Evolutionary conservation across 2,113 vertebrate species (phyloP), one percentile per base, ranked within the genome.

Genomic region (Pavo muticus): DNA sequence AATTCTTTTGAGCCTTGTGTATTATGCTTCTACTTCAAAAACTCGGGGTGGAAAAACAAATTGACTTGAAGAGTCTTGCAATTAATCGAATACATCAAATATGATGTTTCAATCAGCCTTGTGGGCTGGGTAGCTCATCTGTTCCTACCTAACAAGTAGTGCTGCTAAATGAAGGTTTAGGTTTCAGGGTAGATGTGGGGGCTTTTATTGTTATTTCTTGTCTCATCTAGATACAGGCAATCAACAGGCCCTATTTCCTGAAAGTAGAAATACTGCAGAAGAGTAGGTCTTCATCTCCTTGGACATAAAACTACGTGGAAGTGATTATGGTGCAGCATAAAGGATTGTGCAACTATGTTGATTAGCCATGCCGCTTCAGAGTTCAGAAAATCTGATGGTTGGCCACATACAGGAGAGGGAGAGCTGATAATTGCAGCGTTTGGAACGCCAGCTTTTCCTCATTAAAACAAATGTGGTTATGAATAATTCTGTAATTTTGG

Each of bases 391-490:
- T 54, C n/a, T 88, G 30, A 69, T 73, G 79, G 74, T 44, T 90
- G 60, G n/a, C 68, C 69, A n/a, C 20, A 9, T 68, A 23, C 4
- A 68, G 57, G 30, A 73, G 64, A 68, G 50, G 69, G 88, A 84
- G 85, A 50, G 23, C 47, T 84, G 73, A 18, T 93, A 88, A 90
- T 75, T 88, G 65, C 35, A 80, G 30, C 69, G 45, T 64, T 90
- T 84, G 70, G 76, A 91, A 81, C 39, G 50, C 61, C 23, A 64
- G 61, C 57, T 83, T 93, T 88, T 64, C 69, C 47, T 88, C 72
- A 70, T 86, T 94, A 88, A 90, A 90, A 60, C 76, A 91, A 86
- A 88, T 81, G 72, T 90, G 61, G 19, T 20, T 84, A 37, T 88
- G 64, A 92, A 71, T 90, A 90, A 81, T 91, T 74, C 14, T 84